Conservation (phyloP, 2,113 vertebrate genomes). For the Eubucco bourcierii region DNA sequence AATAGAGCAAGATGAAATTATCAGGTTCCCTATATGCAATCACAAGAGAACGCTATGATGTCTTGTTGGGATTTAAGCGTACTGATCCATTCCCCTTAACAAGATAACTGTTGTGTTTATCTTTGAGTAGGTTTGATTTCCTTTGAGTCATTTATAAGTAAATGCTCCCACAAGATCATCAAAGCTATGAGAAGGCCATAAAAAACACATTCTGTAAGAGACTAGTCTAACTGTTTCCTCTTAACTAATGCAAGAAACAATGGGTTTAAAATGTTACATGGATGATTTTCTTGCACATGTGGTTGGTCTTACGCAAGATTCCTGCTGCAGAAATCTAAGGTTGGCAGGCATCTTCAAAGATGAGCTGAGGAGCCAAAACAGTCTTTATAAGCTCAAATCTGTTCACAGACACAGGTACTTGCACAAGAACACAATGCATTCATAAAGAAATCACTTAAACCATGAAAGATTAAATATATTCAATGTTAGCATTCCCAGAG, state of each 20-base stretch:
- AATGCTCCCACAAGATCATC: slow-evolving; percentile 36
- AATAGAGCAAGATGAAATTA: background rate
- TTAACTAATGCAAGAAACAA: slow-evolving; percentile 60
- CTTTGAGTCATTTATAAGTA: slow-evolving; percentile 27
- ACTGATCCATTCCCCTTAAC: background rate
- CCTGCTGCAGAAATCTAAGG: background rate
- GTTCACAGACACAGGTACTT: background rate
- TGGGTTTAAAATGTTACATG: slow-evolving; percentile 35
- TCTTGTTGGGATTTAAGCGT: background rate
- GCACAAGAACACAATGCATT: background rate
- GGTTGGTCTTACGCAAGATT: slow-evolving; percentile 53
- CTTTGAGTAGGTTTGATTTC: background rate
- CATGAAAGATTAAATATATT: background rate
- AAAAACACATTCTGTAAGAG: slow-evolving; percentile 42
- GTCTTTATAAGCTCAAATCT: background rate
- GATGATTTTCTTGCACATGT: slow-evolving; percentile 39
- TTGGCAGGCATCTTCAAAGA: slow-evolving; percentile 51
- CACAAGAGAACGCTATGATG: background rate
- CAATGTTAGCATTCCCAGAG: background rate
- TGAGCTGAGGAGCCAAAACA: background rate
- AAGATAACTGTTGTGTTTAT: background rate
- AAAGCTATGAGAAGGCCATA: slow-evolving; percentile 34
- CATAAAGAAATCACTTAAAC: background rate
- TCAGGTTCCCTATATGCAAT: background rate
- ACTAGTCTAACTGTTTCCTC: slow-evolving; percentile 28